These are phyloP conservation scores for Galago senegalensis DNA, from an alignment of 2,797 vertebrate species.

Conservation along the genomic window DNA sequence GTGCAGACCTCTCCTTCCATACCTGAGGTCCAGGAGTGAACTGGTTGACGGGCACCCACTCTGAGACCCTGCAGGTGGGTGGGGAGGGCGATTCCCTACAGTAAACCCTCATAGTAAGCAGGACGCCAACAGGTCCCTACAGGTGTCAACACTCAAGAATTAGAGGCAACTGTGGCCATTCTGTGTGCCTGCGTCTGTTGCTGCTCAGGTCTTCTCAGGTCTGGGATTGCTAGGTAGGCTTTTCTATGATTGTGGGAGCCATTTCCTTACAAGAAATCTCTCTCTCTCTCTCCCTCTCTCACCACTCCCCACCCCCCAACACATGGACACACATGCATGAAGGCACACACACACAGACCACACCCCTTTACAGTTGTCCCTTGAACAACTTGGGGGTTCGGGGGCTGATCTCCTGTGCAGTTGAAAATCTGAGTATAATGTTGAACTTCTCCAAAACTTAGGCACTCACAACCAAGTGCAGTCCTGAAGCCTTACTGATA, in stretches of 20 bases:
- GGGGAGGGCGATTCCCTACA: not conserved
- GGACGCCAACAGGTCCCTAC: not conserved
- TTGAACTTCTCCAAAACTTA: not conserved
- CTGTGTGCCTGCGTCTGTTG: not conserved
- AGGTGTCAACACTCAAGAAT: not conserved
- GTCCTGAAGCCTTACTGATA: not conserved
- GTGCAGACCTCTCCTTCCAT: not conserved
- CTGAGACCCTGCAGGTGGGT: not conserved
- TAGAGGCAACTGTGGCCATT: not conserved
- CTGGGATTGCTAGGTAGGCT: not conserved
- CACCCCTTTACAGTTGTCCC: not conserved
- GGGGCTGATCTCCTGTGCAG: not conserved
- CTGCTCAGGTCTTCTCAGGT: not conserved
- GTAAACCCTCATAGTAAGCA: not conserved
- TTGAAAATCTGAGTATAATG: not conserved
- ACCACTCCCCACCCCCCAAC: not conserved
- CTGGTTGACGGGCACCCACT: too few relatives aligned
- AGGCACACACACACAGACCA: fast-evolving
- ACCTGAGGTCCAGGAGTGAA: not conserved
- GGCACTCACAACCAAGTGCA: not conserved
- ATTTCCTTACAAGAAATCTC: not conserved
- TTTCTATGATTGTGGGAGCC: not conserved
- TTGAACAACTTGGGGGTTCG: not conserved
- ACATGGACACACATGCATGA: too few relatives aligned
- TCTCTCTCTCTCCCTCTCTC: not conserved